Evolutionary conservation across 2,888 invertebrate genomes (phyloP).

Genomic region (Xylophagus ater): DNA sequence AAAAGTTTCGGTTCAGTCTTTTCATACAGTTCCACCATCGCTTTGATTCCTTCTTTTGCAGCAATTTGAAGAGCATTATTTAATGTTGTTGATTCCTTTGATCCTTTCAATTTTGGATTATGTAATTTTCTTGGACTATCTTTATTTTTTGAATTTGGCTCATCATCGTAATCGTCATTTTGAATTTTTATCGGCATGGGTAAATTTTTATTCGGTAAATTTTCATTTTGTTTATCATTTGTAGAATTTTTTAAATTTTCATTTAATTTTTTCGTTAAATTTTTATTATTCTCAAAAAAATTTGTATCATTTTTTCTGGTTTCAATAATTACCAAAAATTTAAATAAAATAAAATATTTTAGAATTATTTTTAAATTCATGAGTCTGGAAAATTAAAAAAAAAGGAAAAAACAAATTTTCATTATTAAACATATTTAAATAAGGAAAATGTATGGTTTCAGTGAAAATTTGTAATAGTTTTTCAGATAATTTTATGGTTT

Average conservation of each 20-base stretch:
- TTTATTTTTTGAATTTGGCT: conserved; percentile 1
- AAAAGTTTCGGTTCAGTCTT: conserved; percentile 35
- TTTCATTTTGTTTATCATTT: not conserved
- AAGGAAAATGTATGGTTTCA: no score
- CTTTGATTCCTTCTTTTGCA: conserved; percentile 34
- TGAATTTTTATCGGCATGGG: not conserved
- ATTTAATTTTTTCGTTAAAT: not conserved
- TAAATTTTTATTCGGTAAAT: conserved; percentile 3
- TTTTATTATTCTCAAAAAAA: not conserved
- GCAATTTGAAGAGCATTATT: conserved; percentile 35
- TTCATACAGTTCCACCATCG: conserved; percentile 34
- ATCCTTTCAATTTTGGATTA: conserved; percentile 1
- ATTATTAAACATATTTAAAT: no score
- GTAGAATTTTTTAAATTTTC: not conserved
- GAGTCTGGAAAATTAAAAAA: conserved; percentile 11
- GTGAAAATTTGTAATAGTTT: no score
- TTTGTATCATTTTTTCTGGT: not conserved
- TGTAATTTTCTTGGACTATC: conserved; percentile 9
- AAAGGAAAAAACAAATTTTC: no score
- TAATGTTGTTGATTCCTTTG: conserved; percentile 27
- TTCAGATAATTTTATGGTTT: no score
- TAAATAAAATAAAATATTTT: not conserved
- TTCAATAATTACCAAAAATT: conserved; percentile 5
- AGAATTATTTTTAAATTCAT: conserved; percentile 7
- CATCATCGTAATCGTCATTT: conserved; percentile 7